Conservation (phyloP, 1,140 invertebrate species). For the Camponotus pennsylvanicus region DNA sequence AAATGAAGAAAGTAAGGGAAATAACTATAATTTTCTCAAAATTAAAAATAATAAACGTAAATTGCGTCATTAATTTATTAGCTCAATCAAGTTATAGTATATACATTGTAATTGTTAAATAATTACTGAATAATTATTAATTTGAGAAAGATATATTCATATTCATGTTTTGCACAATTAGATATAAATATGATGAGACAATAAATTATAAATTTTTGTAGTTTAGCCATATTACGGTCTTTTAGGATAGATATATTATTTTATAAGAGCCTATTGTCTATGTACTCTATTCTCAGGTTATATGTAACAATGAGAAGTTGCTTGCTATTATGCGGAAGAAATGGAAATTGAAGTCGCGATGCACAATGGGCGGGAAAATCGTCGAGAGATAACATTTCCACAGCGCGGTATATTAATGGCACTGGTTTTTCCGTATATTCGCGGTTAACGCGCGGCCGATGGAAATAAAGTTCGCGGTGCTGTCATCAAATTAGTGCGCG, state of each 20-base stretch:
- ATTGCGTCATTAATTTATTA: slow-evolving; percentile 12
- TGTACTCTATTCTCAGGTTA: not conserved
- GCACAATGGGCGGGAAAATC: slow-evolving; percentile 58
- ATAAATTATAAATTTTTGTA: slow-evolving; percentile 29
- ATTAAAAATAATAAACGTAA: not conserved
- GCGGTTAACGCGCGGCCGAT: slow-evolving; percentile 21
- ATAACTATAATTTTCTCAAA: not conserved
- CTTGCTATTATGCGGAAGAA: slow-evolving; percentile 58
- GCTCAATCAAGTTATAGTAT: not conserved
- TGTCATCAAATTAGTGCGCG: slow-evolving; percentile 56
- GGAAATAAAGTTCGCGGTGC: slow-evolving; percentile 55
- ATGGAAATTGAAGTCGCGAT: slow-evolving; percentile 59
- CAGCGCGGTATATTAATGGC: slow-evolving; percentile 40
- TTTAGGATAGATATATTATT: slow-evolving; percentile 40
- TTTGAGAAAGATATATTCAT: not conserved
- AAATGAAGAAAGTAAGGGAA: not conserved
- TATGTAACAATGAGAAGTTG: slow-evolving; percentile 54
- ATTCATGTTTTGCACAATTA: not conserved
- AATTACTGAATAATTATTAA: not conserved
- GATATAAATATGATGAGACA: not conserved
- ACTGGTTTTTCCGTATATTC: slow-evolving; percentile 48
- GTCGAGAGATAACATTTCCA: slow-evolving; percentile 54
- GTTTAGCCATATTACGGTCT: not conserved
- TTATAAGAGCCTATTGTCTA: slow-evolving; percentile 55
- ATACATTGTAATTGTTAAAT: not conserved